A percentile compares a stretch with the other conserved stretches of the same genome.
phyloP scores from a whole-genome alignment of 2,888 invertebrate genomes.

The Melieria picta region DNA sequence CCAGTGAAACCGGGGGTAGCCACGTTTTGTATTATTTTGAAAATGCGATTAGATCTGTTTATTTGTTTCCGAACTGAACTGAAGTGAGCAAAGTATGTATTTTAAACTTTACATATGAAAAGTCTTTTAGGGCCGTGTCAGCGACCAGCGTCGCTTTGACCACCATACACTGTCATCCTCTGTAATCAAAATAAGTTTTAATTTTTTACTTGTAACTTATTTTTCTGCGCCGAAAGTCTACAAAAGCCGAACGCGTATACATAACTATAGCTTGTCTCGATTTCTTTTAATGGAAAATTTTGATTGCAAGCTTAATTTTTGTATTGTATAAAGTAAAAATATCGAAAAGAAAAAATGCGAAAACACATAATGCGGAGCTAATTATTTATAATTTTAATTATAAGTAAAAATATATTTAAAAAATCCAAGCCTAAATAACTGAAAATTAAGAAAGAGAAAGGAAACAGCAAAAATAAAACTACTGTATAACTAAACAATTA shows the following conservation, averaged over 20 bases:
- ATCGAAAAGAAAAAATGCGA: neutral
- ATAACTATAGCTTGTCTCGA: conserved; percentile 10
- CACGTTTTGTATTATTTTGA: too few species aligned
- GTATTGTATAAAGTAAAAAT: conserved; percentile 10
- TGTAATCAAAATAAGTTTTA: conserved; percentile 5
- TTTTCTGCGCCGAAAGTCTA: neutral
- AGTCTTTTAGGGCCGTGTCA: too few species aligned
- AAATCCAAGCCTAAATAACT: too few species aligned
- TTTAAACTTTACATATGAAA: too few species aligned
- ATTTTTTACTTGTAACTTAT: conserved; percentile 11
- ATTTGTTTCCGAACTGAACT: too few species aligned
- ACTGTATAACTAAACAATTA: too few species aligned
- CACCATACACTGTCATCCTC: conserved; percentile 1
- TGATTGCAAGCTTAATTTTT: conserved; percentile 15
- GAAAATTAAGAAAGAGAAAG: too few species aligned
- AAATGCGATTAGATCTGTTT: too few species aligned
- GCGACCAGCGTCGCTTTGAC: too few species aligned
- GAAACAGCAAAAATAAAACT: too few species aligned
- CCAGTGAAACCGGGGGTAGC: too few species aligned
- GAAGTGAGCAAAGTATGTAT: too few species aligned
- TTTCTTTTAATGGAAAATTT: conserved; percentile 11
- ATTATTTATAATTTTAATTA: conserved; percentile 1
- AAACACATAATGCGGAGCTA: neutral
- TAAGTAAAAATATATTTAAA: neutral
- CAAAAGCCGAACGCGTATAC: conserved; percentile 3